These are phyloP conservation scores for Limnephilus rhombicus DNA, from an alignment of 2,888 invertebrate species.

Conservation along the genomic window DNA sequence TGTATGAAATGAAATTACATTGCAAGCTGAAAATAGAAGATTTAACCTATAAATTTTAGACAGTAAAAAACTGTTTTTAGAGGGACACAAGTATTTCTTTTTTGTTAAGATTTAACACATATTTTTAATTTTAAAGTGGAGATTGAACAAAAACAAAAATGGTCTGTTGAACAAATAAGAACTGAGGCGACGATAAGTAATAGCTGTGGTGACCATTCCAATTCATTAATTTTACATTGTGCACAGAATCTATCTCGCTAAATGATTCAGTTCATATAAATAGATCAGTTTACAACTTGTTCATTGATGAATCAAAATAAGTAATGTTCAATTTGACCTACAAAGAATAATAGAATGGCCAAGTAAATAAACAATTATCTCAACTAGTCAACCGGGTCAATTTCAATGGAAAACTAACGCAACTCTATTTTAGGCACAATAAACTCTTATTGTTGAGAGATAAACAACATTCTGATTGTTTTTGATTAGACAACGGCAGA, in stretches of 20 bases:
- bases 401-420: neutral
- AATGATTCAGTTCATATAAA: neutral
- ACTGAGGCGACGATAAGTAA: too few species aligned
- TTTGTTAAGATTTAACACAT: neutral
- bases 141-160: too few species aligned
- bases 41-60: too few species aligned
- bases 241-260: neutral
- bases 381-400: neutral
- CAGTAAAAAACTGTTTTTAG: neutral
- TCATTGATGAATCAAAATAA: neutral
- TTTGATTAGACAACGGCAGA: neutral
- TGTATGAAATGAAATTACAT: neutral
- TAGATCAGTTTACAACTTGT: neutral
- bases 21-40: neutral
- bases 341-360: neutral
- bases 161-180: too few species aligned
- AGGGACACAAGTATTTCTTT: neutral
- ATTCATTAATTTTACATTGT: too few species aligned
- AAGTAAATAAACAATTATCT: neutral
- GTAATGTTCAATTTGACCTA: neutral
- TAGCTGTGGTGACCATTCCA: neutral
- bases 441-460: constrained; percentile 57
- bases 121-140: too few species aligned
- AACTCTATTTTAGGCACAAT: neutral
- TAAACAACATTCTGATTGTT: neutral